Percentiles rank a stretch among this genome's conserved stretches.
phyloP scores from a whole-genome alignment of 2,888 invertebrate genomes.

The Cephus pygmeus region DNA sequence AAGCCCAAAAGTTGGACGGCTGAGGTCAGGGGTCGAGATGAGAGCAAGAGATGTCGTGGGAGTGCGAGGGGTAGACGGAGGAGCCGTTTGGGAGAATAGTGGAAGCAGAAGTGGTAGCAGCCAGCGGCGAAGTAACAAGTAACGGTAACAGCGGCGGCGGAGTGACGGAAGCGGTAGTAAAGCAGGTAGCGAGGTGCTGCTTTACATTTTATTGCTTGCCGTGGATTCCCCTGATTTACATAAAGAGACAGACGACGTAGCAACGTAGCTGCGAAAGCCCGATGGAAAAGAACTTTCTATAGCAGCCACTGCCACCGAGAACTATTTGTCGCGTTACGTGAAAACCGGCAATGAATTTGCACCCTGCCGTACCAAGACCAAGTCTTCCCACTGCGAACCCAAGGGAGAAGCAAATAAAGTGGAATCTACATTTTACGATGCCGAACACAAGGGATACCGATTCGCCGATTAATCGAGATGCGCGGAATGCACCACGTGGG shows the following conservation, averaged over 20 bases:
- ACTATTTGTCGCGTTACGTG: slow-evolving; percentile 23
- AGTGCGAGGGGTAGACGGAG: not conserved
- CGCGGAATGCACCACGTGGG: not conserved
- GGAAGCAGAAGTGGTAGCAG: not conserved
- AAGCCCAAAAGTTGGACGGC: not conserved
- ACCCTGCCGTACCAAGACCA: slow-evolving; percentile 1
- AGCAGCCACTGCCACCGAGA: slow-evolving; percentile 16
- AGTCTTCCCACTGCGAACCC: not conserved
- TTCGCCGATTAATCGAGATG: not conserved
- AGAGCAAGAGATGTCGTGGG: not conserved
- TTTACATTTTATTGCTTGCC: slow-evolving; percentile 60
- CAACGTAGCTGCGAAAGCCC: slow-evolving; percentile 14
- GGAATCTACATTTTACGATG: slow-evolving; percentile 21
- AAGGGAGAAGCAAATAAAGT: slow-evolving; percentile 9
- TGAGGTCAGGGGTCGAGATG: not conserved
- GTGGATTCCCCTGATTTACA: slow-evolving; percentile 51
- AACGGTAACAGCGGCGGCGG: not conserved
- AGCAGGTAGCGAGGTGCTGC: slow-evolving; percentile 30
- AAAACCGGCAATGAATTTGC: slow-evolving; percentile 23
- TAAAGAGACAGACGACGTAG: slow-evolving; percentile 27
- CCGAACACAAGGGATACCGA: not conserved
- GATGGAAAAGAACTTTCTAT: slow-evolving; percentile 25
- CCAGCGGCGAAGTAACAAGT: not conserved
- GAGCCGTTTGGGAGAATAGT: not conserved
- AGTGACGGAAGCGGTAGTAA: not conserved